Percentiles rank a stretch among this genome's conserved stretches.
Evolutionary conservation across 2,888 invertebrate species (phyloP).

Genomic region (Aricia artaxerxes): DNA sequence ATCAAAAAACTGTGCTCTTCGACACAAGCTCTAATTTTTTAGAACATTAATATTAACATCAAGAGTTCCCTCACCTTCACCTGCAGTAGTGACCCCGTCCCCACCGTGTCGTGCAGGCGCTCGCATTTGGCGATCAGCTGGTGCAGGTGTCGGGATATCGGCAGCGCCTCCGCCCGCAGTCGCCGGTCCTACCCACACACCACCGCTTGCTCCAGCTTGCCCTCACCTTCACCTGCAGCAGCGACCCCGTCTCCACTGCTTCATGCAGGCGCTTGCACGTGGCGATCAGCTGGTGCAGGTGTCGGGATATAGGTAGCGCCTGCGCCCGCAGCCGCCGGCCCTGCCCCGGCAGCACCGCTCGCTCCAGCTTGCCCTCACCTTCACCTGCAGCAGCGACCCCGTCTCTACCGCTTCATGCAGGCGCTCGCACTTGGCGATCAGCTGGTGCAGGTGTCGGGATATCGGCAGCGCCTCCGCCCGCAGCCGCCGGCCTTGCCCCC

Average conservation of each 20-base stretch:
- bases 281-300: slow-evolving; percentile 84
- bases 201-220: slow-evolving; percentile 71
- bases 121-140: slow-evolving; percentile 88
- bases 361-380: slow-evolving; percentile 72
- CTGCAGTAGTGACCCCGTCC: slow-evolving; percentile 85
- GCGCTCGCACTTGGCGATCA: slow-evolving; percentile 88
- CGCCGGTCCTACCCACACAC: slow-evolving; percentile 70
- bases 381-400: slow-evolving; percentile 85
- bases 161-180: slow-evolving; percentile 59
- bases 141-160: slow-evolving; percentile 69
- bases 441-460: slow-evolving; percentile 72
- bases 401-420: slow-evolving; percentile 88
- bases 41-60: background rate
- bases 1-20: too few relatives aligned
- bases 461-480: slow-evolving; percentile 48
- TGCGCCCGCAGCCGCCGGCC: slow-evolving; percentile 65
- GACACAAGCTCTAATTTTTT: too few relatives aligned
- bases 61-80: slow-evolving; percentile 69
- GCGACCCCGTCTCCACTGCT: slow-evolving; percentile 86
- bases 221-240: slow-evolving; percentile 82
- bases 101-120: slow-evolving; percentile 87
- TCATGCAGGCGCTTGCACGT: slow-evolving; percentile 89
- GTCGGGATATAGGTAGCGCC: slow-evolving; percentile 55
- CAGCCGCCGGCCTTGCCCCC: slow-evolving; percentile 41
- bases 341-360: slow-evolving; percentile 69